Evolutionary conservation across 2,888 invertebrate genomes (phyloP).

Genomic region (Cataglyphis cursor): DNA sequence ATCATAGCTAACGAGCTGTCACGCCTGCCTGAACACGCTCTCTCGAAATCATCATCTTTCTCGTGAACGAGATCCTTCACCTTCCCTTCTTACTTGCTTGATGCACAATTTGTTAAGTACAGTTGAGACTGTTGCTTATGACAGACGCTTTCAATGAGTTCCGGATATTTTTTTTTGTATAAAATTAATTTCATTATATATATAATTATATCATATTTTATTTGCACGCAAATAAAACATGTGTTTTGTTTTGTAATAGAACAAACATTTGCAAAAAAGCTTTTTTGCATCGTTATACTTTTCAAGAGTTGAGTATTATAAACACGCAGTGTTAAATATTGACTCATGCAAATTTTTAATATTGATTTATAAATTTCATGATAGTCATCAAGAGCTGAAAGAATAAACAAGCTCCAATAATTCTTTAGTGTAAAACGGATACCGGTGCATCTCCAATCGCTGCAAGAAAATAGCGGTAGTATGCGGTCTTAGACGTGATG

Average conservation of each 20-base stretch:
- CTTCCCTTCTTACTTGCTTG: slow-evolving; percentile 45
- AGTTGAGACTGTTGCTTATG: slow-evolving; percentile 14
- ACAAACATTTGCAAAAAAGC: neutral
- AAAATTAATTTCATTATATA: neutral
- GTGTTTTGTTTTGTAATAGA: neutral
- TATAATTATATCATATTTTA: neutral
- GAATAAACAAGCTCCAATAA: neutral
- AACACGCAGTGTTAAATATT: neutral
- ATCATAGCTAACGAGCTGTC: slow-evolving; percentile 82
- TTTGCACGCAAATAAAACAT: neutral
- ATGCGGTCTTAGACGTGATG: slow-evolving; percentile 55
- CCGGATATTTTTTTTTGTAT: neutral
- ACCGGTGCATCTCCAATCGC: neutral
- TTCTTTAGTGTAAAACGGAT: slow-evolving; percentile 9
- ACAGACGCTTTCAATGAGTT: neutral
- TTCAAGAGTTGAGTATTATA: neutral
- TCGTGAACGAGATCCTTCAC: slow-evolving; percentile 66
- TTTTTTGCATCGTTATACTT: neutral
- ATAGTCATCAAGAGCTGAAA: neutral
- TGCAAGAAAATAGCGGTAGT: slow-evolving; percentile 33
- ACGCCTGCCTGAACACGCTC: slow-evolving; percentile 80
- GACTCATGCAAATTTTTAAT: neutral
- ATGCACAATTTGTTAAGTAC: slow-evolving; percentile 52
- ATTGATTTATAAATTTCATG: neutral
- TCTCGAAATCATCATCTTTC: slow-evolving; percentile 67